Base-by-base conservation (phyloP, 2,888 invertebrate species). In the Apeira syringaria region DNA sequence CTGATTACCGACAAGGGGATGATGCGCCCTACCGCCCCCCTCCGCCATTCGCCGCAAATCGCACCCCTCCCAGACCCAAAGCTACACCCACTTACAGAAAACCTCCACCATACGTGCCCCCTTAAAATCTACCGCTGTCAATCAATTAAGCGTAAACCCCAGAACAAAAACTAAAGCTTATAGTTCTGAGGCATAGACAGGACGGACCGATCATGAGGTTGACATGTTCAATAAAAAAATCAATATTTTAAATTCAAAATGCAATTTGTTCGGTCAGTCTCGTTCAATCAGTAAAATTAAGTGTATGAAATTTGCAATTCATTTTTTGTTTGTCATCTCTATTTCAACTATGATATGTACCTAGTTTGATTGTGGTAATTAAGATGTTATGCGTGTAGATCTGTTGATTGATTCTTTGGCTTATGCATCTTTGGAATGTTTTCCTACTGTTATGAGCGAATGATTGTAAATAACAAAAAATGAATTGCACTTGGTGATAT, bases 101-200 rank as follows among this genome's bases (percentile, higher is more conserved):
- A 86, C 98, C 98, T 34, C 98, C 98, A 49, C 98, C 98, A 24
- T 98, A 99, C 85, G 98, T 98, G 67, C 98, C 98, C 63, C 98
- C 98, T 87, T 98, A 98, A 97, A 78, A 34, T 8, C n/a, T n/a
- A 45, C 10, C 33, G 26, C 44, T 33, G 37, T 32, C 33, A 34
- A 20, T 39, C 10, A 5, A 9, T 7, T 24, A 38, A 47, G 37
- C 24, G 30, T 47, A 42, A 37, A 41, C 31, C 20, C 7, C 20
- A 7, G 20, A 20, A 4, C 20, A 20, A 7, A 1, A 20, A 7
- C 7, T 20, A 5, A 20, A 6, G 1, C 7, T 17, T 3, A 18
- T 2, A 5, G 20, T 20, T 20, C 24, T 24, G 24, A 9, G 9
- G 9, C 9, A 9, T 24, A 9, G 9, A 5, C 24, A 5, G 3